Evolutionary conservation across 2,113 vertebrate species (phyloP).

Genomic region (Sander lucioperca): DNA sequence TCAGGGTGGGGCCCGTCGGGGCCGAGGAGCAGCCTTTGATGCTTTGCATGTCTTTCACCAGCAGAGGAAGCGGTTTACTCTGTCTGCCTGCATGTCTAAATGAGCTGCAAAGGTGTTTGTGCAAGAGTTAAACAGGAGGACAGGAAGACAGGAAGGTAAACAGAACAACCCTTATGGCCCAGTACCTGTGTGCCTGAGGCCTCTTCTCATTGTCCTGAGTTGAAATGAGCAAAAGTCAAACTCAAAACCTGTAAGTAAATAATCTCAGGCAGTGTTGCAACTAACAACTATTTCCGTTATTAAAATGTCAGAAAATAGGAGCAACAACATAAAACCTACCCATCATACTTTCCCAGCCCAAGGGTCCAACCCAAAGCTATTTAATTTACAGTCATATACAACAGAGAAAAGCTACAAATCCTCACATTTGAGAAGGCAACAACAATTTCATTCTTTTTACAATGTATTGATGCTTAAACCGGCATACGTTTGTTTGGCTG

Average conservation of each 20-base stretch:
- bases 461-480: not conserved
- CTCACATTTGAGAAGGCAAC: not conserved
- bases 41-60: conserved; percentile 26
- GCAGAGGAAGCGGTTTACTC: conserved; percentile 53
- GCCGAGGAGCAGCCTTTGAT: conserved; percentile 54
- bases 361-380: not conserved
- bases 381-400: not conserved
- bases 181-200: conserved; percentile 32
- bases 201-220: not conserved
- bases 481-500: not conserved
- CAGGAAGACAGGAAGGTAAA: conserved; percentile 28
- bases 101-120: conserved; percentile 56
- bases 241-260: not conserved
- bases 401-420: not conserved
- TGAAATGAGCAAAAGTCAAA: conserved; percentile 13
- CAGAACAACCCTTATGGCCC: conserved; percentile 17
- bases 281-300: not conserved
- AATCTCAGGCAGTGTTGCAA: not conserved
- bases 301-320: not conserved
- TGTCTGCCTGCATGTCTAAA: conserved; percentile 41
- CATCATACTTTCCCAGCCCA: not conserved
- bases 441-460: not conserved
- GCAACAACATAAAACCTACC: not conserved
- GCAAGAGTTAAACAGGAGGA: conserved; percentile 34
- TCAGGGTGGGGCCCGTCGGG: conserved; percentile 38